Evolutionary conservation across 2,888 invertebrate species (phyloP).

Genomic region (Nebria salina): DNA sequence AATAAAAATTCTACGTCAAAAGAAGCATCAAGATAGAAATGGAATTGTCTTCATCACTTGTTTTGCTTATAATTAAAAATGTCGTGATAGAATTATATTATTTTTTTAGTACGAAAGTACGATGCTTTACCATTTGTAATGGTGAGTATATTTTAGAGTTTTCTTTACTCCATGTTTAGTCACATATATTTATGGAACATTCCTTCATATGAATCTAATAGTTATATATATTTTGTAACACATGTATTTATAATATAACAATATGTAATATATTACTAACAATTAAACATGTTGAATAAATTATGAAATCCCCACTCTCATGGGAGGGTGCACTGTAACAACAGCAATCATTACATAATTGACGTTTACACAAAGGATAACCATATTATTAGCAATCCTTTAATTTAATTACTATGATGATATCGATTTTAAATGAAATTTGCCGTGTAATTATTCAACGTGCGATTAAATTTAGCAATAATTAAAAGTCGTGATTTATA

Average conservation of each 20-base stretch:
- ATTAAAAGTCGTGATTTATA: slow-evolving; percentile 7
- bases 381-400: slow-evolving; percentile 7
- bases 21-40: too few species aligned
- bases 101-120: too few species aligned
- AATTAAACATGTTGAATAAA: slow-evolving; percentile 14
- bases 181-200: too few species aligned
- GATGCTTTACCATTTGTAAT: too few species aligned
- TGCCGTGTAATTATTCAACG: neutral
- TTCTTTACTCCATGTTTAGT: too few species aligned
- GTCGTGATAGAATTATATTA: too few species aligned
- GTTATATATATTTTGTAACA: neutral
- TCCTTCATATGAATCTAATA: too few species aligned
- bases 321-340: slow-evolving; percentile 16
- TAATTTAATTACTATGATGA: slow-evolving; percentile 6
- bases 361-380: slow-evolving; percentile 30
- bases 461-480: slow-evolving; percentile 4
- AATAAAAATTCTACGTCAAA: too few species aligned
- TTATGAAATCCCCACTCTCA: slow-evolving; percentile 26
- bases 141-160: too few species aligned
- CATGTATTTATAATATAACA: neutral
- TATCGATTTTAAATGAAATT: slow-evolving; percentile 21
- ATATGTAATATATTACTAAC: slow-evolving; percentile 9
- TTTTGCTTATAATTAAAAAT: too few species aligned
- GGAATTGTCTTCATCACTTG: too few species aligned
- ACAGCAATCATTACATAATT: slow-evolving; percentile 18